Evolutionary conservation across 2,888 invertebrate genomes (phyloP).

Genomic region (Ellobium chinense): DNA sequence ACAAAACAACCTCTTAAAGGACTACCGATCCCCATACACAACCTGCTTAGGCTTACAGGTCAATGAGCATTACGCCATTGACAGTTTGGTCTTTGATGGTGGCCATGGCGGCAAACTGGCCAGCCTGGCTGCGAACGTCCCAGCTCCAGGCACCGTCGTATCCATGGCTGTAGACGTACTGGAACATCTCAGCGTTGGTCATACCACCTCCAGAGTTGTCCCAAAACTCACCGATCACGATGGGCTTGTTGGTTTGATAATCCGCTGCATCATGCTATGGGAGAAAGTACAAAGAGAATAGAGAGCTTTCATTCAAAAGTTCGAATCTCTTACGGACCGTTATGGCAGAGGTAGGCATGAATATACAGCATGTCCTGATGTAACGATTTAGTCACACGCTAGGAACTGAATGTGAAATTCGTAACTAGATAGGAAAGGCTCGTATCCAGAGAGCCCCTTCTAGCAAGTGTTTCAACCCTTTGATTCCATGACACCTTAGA

Average conservation of each 20-base stretch:
- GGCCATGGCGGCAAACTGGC: constrained; percentile 44
- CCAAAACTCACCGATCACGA: constrained; percentile 52
- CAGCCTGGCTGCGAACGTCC: constrained; percentile 46
- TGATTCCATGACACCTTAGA: too few relatives aligned
- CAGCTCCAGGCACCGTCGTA: constrained; percentile 52
- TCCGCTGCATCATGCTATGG: too few relatives aligned
- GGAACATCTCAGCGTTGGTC: constrained; percentile 42
- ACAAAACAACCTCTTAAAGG: not conserved
- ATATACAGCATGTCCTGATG: too few relatives aligned
- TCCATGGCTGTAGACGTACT: constrained; percentile 46
- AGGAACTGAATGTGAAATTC: too few relatives aligned
- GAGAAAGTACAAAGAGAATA: too few relatives aligned
- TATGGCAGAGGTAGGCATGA: too few relatives aligned
- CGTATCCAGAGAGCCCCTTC: too few relatives aligned
- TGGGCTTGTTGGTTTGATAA: constrained; percentile 43
- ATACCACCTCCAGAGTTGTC: constrained; percentile 41
- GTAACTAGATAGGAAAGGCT: too few relatives aligned
- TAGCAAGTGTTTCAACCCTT: too few relatives aligned
- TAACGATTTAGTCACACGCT: too few relatives aligned
- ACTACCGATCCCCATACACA: not conserved
- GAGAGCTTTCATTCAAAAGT: too few relatives aligned
- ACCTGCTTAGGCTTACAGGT: not conserved
- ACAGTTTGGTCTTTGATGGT: constrained; percentile 11
- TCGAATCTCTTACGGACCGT: too few relatives aligned
- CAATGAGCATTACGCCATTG: not conserved